phyloP scores from a whole-genome alignment of 2,888 invertebrate species.

The Rhodophaea formosa region DNA sequence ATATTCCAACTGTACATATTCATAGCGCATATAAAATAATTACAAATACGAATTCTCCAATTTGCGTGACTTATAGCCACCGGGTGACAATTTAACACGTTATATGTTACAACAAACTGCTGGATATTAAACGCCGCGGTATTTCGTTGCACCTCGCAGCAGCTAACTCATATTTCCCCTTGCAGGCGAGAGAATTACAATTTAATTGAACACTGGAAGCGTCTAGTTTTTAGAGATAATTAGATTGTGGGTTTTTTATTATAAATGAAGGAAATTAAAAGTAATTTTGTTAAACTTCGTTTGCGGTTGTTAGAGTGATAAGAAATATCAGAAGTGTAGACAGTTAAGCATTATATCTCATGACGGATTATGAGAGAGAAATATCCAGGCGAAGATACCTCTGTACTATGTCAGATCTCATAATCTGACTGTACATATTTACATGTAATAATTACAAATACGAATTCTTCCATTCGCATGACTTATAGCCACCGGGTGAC shows the following conservation, averaged over 20 bases:
- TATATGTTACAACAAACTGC: slow-evolving; percentile 58
- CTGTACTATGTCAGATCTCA: no score
- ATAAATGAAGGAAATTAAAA: not conserved
- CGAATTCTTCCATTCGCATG: slow-evolving; percentile 62
- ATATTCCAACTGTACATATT: no score
- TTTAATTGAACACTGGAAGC: slow-evolving; percentile 22
- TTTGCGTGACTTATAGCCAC: slow-evolving; percentile 55
- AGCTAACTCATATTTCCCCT: slow-evolving; percentile 54
- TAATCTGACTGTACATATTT: no score
- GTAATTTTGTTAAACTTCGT: slow-evolving; percentile 11
- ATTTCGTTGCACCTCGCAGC: slow-evolving; percentile 35
- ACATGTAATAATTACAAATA: slow-evolving; percentile 34
- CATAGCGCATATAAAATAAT: not conserved
- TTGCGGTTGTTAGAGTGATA: no score
- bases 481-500: slow-evolving; percentile 52
- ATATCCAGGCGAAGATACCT: no score
- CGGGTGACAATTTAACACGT: slow-evolving; percentile 54
- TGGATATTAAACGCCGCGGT: slow-evolving; percentile 59
- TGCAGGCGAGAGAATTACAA: slow-evolving; percentile 35
- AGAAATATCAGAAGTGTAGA: no score
- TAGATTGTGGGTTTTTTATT: not conserved
- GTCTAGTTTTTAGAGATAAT: slow-evolving; percentile 15
- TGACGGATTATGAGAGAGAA: no score
- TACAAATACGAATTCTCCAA: slow-evolving; percentile 59
- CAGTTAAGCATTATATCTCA: no score